Conservation (phyloP, 2,888 invertebrate genomes). For the Cephalotes varians region DNA sequence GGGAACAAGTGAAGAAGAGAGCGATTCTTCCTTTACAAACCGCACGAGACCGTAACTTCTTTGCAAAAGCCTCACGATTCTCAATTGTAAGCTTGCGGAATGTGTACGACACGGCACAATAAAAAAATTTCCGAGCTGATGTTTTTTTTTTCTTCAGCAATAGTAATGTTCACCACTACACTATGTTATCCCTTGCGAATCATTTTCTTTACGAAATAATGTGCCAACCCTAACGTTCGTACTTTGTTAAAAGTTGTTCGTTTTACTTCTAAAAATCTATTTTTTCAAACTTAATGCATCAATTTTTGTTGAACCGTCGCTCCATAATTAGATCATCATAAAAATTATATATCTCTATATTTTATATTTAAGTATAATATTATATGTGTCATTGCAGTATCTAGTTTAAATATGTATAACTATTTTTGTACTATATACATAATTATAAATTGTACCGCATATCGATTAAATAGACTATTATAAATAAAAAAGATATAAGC, state of each 20-base stretch:
- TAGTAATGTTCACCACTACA: neutral
- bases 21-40: slow-evolving; percentile 49
- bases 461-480: neutral
- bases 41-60: slow-evolving; percentile 48
- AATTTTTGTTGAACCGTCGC: neutral
- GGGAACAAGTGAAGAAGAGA: slow-evolving; percentile 27
- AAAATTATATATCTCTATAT: neutral
- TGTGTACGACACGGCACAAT: slow-evolving; percentile 1
- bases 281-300: neutral
- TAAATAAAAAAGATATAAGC: neutral
- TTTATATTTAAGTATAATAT: neutral
- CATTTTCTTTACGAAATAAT: neutral
- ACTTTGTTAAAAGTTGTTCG: neutral
- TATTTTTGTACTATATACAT: neutral
- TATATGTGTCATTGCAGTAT: neutral
- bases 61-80: slow-evolving; percentile 17
- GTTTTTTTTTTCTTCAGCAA: neutral
- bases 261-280: neutral
- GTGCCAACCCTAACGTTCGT: neutral
- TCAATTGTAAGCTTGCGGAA: neutral
- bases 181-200: neutral
- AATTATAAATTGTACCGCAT: neutral
- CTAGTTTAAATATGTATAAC: neutral
- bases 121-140: neutral
- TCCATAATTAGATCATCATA: neutral